Evolutionary conservation across 2,113 vertebrate species (phyloP).

Genomic region (Erythrolamprus reginae): DNA sequence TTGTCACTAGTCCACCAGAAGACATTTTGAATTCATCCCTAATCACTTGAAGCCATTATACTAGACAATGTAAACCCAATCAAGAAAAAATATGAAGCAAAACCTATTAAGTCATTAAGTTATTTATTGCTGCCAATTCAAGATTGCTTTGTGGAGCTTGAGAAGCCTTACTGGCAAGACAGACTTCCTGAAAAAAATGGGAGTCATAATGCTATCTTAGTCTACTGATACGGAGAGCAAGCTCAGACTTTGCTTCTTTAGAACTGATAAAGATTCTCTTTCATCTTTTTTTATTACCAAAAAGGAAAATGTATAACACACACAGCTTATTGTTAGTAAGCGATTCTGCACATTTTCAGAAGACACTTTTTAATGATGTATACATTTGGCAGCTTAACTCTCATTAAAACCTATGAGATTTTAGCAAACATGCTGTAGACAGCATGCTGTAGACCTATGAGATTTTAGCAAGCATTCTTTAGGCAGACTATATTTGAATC

Average conservation of each 20-base stretch:
- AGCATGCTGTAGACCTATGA: not conserved
- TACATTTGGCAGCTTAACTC: not conserved
- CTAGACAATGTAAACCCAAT: not conserved
- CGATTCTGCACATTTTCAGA: constrained; percentile 50
- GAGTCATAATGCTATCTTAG: constrained; percentile 12
- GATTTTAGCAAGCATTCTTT: not conserved
- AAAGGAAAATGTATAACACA: constrained; percentile 18
- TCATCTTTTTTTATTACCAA: constrained; percentile 37
- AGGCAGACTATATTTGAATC: not conserved
- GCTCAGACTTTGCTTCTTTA: not conserved
- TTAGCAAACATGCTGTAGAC: not conserved
- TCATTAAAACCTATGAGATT: not conserved
- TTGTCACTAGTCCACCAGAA: not conserved
- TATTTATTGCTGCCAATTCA: constrained; percentile 10
- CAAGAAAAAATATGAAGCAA: constrained; percentile 29
- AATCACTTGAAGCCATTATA: not conserved
- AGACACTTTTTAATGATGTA: constrained; percentile 7
- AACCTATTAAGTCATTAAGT: constrained; percentile 23
- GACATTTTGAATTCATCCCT: constrained; percentile 37
- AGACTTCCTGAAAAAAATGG: not conserved
- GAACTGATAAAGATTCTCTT: constrained; percentile 53
- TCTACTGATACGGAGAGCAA: constrained; percentile 7
- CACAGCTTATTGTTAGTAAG: constrained; percentile 35
- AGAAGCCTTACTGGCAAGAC: not conserved
- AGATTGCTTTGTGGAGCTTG: not conserved